These are phyloP conservation scores for Vidua chalybeata DNA, from an alignment of 2,113 vertebrate species.

Conservation along the genomic window DNA sequence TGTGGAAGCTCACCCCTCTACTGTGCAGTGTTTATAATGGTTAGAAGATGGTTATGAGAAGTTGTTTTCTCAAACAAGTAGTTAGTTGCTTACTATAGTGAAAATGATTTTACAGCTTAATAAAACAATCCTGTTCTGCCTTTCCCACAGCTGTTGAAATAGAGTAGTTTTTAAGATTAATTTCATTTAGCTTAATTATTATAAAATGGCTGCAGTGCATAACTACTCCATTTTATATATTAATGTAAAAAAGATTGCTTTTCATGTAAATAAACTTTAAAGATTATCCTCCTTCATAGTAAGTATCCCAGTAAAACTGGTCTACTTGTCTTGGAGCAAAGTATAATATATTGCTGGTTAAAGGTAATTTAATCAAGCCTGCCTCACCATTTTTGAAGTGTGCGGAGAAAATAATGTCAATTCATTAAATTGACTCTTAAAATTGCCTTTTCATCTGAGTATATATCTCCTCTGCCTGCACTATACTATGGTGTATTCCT, in stretches of 20 bases:
- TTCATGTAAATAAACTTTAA: constrained; percentile 52
- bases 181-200: constrained; percentile 47
- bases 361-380: constrained; percentile 51
- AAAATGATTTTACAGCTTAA: not conserved
- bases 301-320: constrained; percentile 70
- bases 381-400: not conserved
- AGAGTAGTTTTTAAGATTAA: constrained; percentile 20
- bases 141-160: constrained; percentile 26
- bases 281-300: constrained; percentile 29
- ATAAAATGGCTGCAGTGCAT: constrained; percentile 40
- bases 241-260: constrained; percentile 39
- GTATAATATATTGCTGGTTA: constrained; percentile 63
- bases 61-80: not conserved
- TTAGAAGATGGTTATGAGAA: not conserved
- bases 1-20: not conserved
- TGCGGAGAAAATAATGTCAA: constrained; percentile 26
- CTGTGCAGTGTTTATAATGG: not conserved
- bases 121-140: not conserved
- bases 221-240: constrained; percentile 56
- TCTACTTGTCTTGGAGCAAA: constrained; percentile 60
- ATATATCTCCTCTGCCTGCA: not conserved
- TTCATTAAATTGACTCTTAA: constrained; percentile 9
- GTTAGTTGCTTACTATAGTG: not conserved
- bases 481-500: not conserved
- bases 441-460: not conserved